A percentile compares a stretch with the other conserved stretches of the same genome.
phyloP scores from a whole-genome alignment of 2,888 invertebrate species.

The Euzophera pinguis region DNA sequence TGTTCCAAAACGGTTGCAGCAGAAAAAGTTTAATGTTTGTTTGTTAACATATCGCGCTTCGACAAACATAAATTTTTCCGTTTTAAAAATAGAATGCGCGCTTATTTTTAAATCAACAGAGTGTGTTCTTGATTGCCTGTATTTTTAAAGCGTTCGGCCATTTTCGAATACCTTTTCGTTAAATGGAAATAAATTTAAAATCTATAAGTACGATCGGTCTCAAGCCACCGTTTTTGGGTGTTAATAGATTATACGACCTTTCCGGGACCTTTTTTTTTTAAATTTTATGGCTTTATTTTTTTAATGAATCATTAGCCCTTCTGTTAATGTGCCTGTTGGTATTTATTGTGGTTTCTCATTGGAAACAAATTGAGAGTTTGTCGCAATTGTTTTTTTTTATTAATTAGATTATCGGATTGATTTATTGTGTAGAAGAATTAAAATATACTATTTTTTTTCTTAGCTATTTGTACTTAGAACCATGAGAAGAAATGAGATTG shows the following conservation, averaged over 20 bases:
- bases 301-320: conserved; percentile 30
- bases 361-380: conserved; percentile 7
- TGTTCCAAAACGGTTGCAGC: background rate
- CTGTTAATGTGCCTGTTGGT: conserved; percentile 10
- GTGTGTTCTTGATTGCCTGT: background rate
- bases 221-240: conserved; percentile 64
- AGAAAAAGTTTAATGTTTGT: conserved; percentile 17
- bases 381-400: conserved; percentile 4
- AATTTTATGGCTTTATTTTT: conserved; percentile 42
- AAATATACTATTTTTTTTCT: no score
- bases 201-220: conserved; percentile 50
- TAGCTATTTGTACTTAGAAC: no score
- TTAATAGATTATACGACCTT: conserved; percentile 59
- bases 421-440: no score
- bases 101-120: background rate
- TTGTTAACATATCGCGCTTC: conserved; percentile 29
- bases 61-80: conserved; percentile 21
- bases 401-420: background rate
- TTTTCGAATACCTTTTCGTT: conserved; percentile 29
- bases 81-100: background rate
- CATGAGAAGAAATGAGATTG: no score
- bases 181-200: conserved; percentile 63
- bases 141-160: background rate
- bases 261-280: conserved; percentile 24
- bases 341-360: background rate